These are phyloP conservation scores for Criorhina ranunculi DNA, from an alignment of 2,888 invertebrate species.

Conservation along the genomic window DNA sequence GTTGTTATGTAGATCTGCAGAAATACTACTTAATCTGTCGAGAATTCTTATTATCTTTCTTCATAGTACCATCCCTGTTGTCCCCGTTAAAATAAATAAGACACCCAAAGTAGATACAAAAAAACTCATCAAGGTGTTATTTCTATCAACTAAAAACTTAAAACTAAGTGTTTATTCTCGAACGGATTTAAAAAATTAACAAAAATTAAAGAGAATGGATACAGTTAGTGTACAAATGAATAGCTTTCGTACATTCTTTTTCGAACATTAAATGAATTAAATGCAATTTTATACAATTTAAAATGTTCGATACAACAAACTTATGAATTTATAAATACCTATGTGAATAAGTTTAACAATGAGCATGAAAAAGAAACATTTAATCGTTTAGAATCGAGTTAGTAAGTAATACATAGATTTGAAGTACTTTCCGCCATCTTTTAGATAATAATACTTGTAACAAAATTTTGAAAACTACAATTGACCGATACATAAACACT, in stretches of 20 bases:
- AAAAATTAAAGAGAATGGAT: constrained; percentile 14
- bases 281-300: constrained; percentile 44
- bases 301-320: constrained; percentile 12
- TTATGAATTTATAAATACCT: constrained; percentile 41
- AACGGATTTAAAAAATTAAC: constrained; percentile 40
- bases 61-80: no score
- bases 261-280: constrained; percentile 25
- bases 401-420: constrained; percentile 6
- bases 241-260: not conserved
- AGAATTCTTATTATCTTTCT: no score
- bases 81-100: not conserved
- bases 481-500: constrained; percentile 13
- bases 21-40: no score
- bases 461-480: constrained; percentile 6
- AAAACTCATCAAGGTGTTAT: not conserved
- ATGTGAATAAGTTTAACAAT: constrained; percentile 19
- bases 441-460: constrained; percentile 41
- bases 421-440: constrained; percentile 28
- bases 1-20: no score
- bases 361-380: not conserved
- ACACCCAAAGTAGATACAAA: not conserved
- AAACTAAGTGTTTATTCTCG: constrained; percentile 41
- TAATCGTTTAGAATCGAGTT: constrained; percentile 2
- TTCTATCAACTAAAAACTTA: constrained; percentile 39
- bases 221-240: constrained; percentile 35